phyloP scores from a whole-genome alignment of 2,888 invertebrate species.

The Gandaritis pyraliata region DNA sequence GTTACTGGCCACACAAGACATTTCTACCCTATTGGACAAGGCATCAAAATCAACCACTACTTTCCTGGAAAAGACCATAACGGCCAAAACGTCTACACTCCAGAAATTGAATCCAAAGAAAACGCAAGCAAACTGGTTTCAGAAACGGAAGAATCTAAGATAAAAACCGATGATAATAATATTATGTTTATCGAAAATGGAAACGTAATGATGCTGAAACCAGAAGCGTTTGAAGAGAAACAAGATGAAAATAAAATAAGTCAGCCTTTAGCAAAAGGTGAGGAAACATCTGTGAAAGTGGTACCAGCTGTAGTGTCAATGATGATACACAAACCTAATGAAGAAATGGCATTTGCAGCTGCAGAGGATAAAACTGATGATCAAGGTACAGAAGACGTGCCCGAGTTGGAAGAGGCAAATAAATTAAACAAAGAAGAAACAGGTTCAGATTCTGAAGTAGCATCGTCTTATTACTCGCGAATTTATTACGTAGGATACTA shows the following conservation, averaged over 20 bases:
- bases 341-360: conserved; percentile 34
- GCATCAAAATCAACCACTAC: conserved; percentile 72
- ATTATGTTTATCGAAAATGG: conserved; percentile 43
- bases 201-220: conserved; percentile 48
- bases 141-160: conserved; percentile 46
- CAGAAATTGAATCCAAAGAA: conserved; percentile 41
- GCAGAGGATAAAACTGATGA: conserved; percentile 41
- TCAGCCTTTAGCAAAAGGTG: conserved; percentile 42
- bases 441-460: conserved; percentile 66
- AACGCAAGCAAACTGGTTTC: conserved; percentile 51
- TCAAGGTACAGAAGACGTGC: conserved; percentile 1
- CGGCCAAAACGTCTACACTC: conserved; percentile 37
- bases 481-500: conserved; percentile 61
- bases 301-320: conserved; percentile 53
- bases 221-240: conserved; percentile 39
- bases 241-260: conserved; percentile 41
- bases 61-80: conserved; percentile 64
- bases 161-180: conserved; percentile 43
- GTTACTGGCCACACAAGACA: conserved; percentile 66
- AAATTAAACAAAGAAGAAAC: conserved; percentile 46
- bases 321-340: conserved; percentile 39
- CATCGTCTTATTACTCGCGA: conserved; percentile 75
- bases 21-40: conserved; percentile 65
- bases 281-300: conserved; percentile 41
- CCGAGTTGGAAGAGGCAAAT: conserved; percentile 42